A percentile compares a stretch with the other conserved stretches of the same genome.
Evolutionary conservation across 2,113 vertebrate genomes (phyloP).

Genomic region (Rhizomys pruinosus): DNA sequence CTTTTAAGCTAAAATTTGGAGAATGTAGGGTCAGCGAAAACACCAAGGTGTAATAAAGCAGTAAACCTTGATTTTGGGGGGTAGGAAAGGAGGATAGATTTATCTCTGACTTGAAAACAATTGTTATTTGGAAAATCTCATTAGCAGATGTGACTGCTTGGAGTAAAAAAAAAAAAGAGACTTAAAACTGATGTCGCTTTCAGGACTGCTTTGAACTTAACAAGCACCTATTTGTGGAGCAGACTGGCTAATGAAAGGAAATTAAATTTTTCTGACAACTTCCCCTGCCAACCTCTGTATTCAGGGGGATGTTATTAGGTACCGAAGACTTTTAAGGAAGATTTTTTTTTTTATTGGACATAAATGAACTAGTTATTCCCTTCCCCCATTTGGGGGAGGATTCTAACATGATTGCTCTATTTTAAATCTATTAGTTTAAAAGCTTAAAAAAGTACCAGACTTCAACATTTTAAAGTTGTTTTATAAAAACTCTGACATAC

Average conservation of each 20-base stretch:
- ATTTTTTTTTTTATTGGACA: slow-evolving; percentile 87
- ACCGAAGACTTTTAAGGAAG: slow-evolving; percentile 88
- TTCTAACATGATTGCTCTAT: slow-evolving; percentile 80
- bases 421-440: slow-evolving; percentile 83
- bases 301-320: slow-evolving; percentile 87
- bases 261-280: slow-evolving; percentile 93
- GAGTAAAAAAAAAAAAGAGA: slow-evolving; percentile 84
- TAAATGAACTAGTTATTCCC: slow-evolving; percentile 86
- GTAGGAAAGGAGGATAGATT: slow-evolving; percentile 73
- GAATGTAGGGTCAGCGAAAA: slow-evolving; percentile 83
- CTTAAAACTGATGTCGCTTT: slow-evolving; percentile 91
- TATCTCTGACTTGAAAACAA: slow-evolving; percentile 90
- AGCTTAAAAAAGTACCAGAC: slow-evolving; percentile 79
- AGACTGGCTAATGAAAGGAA: slow-evolving; percentile 94
- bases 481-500: slow-evolving; percentile 57
- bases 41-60: slow-evolving; percentile 87
- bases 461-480: slow-evolving; percentile 84
- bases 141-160: slow-evolving; percentile 90
- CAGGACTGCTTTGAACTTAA: slow-evolving; percentile 90
- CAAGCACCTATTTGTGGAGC: slow-evolving; percentile 92
- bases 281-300: slow-evolving; percentile 88
- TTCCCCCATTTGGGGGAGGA: slow-evolving; percentile 31
- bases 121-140: slow-evolving; percentile 91
- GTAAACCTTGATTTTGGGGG: slow-evolving; percentile 83
- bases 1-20: slow-evolving; percentile 88